Conservation (phyloP, 2,113 vertebrate species). For the Aviceda subcristata region DNA sequence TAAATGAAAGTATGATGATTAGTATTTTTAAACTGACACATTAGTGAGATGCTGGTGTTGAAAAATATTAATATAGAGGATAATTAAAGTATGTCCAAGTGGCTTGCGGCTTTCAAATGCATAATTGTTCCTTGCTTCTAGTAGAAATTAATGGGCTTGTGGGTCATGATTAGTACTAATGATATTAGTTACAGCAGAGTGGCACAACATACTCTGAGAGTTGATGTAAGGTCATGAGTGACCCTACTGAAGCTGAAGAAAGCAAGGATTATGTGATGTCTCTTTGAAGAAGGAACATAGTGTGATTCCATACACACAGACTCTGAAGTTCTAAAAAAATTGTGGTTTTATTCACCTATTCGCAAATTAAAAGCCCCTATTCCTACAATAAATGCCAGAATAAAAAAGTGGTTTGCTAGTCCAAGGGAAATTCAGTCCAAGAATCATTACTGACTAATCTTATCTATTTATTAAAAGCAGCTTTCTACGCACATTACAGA, state of each 20-base stretch:
- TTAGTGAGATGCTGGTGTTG: not conserved
- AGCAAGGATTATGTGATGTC: accelerated
- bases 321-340: not conserved
- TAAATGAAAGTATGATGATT: not conserved
- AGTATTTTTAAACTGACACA: not conserved
- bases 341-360: not conserved
- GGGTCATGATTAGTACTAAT: not conserved
- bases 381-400: not conserved
- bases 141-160: not conserved
- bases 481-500: not conserved
- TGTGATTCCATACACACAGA: not conserved
- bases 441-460: not conserved
- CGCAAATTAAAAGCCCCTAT: not conserved
- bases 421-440: not conserved
- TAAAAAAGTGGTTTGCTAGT: not conserved
- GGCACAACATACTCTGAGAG: not conserved
- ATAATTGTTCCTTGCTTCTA: not conserved
- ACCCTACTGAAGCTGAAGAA: not conserved
- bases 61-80: not conserved
- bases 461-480: not conserved
- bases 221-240: not conserved
- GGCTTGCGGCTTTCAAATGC: not conserved
- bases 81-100: not conserved
- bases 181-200: not conserved
- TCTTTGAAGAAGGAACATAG: not conserved